A percentile compares a stretch with the other conserved stretches of the same genome.
Conservation (phyloP, 2,888 invertebrate genomes). For the Dasypolia templi region DNA sequence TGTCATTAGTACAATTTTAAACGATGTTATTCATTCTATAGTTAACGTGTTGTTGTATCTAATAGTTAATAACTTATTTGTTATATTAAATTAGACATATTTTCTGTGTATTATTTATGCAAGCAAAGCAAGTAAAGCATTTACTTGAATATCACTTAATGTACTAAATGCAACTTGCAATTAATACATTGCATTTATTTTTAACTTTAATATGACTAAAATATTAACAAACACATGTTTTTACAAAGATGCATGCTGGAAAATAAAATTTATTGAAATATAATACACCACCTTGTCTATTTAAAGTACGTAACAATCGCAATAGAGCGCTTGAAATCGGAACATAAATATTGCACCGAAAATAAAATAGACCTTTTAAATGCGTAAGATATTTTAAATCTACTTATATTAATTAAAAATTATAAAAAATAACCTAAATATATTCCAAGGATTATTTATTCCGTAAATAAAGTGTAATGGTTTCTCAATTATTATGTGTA, state of each 20-base stretch:
- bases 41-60: neutral
- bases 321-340: neutral
- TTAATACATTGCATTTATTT: neutral
- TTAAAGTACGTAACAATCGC: neutral
- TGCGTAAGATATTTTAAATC: neutral
- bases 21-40: neutral
- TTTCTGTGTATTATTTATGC: neutral
- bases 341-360: neutral
- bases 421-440: slow-evolving; percentile 14
- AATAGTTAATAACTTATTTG: neutral
- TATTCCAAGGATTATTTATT: neutral
- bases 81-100: too few species aligned
- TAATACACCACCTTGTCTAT: neutral
- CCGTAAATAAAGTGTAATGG: slow-evolving; percentile 6
- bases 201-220: neutral
- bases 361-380: slow-evolving; percentile 17
- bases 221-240: neutral
- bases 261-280: neutral
- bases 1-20: neutral
- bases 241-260: neutral
- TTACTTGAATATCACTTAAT: neutral
- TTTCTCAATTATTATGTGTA: slow-evolving; percentile 1
- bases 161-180: neutral
- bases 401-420: slow-evolving; percentile 6
- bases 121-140: too few species aligned